Conservation (phyloP, 2,113 vertebrate genomes). For the Aldabrachelys gigantea region DNA sequence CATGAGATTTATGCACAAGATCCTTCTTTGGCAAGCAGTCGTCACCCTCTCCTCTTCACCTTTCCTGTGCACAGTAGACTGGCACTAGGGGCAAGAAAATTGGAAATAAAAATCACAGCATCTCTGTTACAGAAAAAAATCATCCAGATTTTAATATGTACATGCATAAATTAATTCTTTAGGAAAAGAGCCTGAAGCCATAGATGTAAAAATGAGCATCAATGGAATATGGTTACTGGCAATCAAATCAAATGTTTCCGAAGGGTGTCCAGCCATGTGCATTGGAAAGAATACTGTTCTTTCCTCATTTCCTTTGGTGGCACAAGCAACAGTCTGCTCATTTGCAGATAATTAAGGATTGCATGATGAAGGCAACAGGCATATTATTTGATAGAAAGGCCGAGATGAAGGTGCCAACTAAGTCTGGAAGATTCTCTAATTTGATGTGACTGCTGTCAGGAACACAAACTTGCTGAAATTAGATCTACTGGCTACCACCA, state of each 20-base stretch:
- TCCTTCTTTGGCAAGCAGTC: slow-evolving; percentile 9
- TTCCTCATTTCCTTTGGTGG: slow-evolving; percentile 65
- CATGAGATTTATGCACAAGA: neutral
- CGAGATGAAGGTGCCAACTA: slow-evolving; percentile 72
- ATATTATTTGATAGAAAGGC: slow-evolving; percentile 74
- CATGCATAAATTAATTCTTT: slow-evolving; percentile 41
- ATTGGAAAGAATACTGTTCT: slow-evolving; percentile 48
- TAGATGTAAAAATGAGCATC: slow-evolving; percentile 42
- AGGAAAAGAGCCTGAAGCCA: slow-evolving; percentile 35
- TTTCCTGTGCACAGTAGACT: neutral
- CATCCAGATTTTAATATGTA: slow-evolving; percentile 27
- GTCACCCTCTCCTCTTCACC: neutral
- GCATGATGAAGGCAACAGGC: slow-evolving; percentile 69
- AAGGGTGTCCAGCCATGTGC: slow-evolving; percentile 54
- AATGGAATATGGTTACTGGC: slow-evolving; percentile 50
- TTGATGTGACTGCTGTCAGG: slow-evolving; percentile 73
- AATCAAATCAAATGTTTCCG: slow-evolving; percentile 66
- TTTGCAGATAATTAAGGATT: slow-evolving; percentile 77
- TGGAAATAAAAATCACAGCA: neutral
- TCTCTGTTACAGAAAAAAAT: slow-evolving; percentile 7
- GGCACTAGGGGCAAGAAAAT: slow-evolving; percentile 5
- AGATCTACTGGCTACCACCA: slow-evolving; percentile 53
- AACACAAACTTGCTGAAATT: slow-evolving; percentile 62
- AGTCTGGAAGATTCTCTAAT: slow-evolving; percentile 71
- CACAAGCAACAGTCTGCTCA: slow-evolving; percentile 62